Conservation (phyloP, 2,888 invertebrate genomes). For the Sinotaia quadrata region DNA sequence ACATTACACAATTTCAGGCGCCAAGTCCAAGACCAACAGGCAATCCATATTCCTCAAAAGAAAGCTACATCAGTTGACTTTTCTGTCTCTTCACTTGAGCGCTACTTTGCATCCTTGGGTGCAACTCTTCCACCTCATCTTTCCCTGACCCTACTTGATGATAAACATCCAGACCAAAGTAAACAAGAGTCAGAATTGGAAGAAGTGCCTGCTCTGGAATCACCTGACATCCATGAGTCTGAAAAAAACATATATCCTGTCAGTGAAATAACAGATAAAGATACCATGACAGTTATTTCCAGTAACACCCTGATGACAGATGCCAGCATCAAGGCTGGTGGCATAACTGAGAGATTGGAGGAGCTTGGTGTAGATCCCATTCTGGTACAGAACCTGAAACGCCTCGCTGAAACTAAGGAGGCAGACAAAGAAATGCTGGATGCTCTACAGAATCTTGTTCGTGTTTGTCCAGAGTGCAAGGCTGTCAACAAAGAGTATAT, state of each 20-base stretch:
- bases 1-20: conserved; percentile 49
- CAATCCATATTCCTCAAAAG: neutral
- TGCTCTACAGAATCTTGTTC: conserved; percentile 17
- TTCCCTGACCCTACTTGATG: conserved; percentile 2
- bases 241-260: conserved; percentile 10
- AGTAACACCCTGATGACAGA: conserved; percentile 27
- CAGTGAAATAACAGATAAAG: conserved; percentile 21
- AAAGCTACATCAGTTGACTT: conserved; percentile 46
- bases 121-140: conserved; percentile 3
- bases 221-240: neutral
- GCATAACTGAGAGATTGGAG: conserved; percentile 57
- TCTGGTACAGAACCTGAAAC: conserved; percentile 37
- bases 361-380: conserved; percentile 52
- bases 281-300: conserved; percentile 18
- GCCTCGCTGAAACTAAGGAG: conserved; percentile 28
- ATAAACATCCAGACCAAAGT: neutral
- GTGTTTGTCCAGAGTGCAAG: conserved; percentile 58
- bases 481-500: conserved; percentile 62
- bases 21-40: conserved; percentile 44
- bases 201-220: neutral
- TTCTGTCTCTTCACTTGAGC: conserved; percentile 52
- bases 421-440: conserved; percentile 29
- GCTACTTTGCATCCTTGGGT: conserved; percentile 54
- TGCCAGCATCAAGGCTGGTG: conserved; percentile 53
- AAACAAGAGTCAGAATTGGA: neutral